Base-by-base conservation (phyloP, 1,140 invertebrate species). In the Hycleus cichorii region DNA sequence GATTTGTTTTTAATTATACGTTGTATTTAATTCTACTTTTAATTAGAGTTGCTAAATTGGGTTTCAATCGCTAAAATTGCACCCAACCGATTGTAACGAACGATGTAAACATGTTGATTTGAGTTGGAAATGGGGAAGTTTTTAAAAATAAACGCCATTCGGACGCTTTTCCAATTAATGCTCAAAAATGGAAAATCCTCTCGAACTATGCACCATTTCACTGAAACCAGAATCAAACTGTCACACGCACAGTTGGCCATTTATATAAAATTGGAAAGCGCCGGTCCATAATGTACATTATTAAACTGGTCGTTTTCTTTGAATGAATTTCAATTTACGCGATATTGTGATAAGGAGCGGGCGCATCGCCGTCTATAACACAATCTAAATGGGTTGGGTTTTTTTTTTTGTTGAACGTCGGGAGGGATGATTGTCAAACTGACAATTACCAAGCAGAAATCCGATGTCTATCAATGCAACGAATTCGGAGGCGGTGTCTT, bases 151-250 rank as follows among this genome's bases (percentile, higher is more conserved):
- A 63, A 66, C 56, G 53, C 26, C 62, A 26, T 42, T 48, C 64
- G 66, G 40, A 42, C 32, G 32, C 32, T 62, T 67, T 68, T 67
- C 58, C 67, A 69, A 69, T 69, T 69, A 69, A 69, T 60, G 63
- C 55, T 63, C 62, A 69, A 69, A 69, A 69, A 69, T 69, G 67
- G 67, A 67, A 69, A 69, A 69, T 69, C 67, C 63, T 61, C 62
- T 56, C 57, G 60, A 62, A 68, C 64, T 62, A 64, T 64, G 66
- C 64, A 66, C 62, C 64, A 66, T 66, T 66, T 66, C 66, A 64
- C 59, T 62, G 62, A 64, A 64, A 62, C 65, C 62, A 65, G 64
- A 68, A 63, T 65, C 64, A 63, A 64, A 60, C 58, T 66, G 67
- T 66, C 67, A 69, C 63, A 66, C 48, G 58, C 49, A 46, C 60